Percentiles rank a stretch among this genome's conserved stretches.
These are phyloP conservation scores for Cyclopterus lumpus DNA, from an alignment of 2,797 vertebrate species.

Conservation along the genomic window DNA sequence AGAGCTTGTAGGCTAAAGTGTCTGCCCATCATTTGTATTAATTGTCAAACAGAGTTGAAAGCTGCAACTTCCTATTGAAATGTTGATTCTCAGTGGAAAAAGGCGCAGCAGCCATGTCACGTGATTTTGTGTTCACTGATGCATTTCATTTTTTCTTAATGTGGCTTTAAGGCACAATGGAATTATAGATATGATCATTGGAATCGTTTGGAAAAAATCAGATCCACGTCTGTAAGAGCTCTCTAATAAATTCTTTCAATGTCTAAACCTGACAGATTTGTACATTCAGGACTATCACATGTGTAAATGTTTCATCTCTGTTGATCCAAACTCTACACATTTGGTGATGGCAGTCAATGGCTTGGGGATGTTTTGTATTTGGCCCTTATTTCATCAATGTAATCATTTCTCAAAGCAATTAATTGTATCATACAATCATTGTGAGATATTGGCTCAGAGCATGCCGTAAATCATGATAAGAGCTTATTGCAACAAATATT, in stretches of 20 bases:
- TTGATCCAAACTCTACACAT: neutral
- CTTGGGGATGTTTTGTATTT: neutral
- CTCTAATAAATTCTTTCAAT: neutral
- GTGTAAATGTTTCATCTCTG: neutral
- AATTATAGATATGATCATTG: constrained; percentile 3
- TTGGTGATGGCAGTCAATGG: neutral
- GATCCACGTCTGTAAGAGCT: neutral
- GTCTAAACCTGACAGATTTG: neutral
- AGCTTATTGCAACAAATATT: neutral
- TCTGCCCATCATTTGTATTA: neutral
- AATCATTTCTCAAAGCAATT: neutral
- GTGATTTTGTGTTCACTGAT: neutral
- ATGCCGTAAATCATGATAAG: neutral
- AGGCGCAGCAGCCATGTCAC: constrained; percentile 4
- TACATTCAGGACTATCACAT: neutral
- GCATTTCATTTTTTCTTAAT: neutral
- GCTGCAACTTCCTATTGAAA: neutral
- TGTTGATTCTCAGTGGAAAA: constrained; percentile 14
- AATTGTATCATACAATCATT: neutral
- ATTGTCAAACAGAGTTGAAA: neutral
- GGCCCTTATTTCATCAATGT: neutral
- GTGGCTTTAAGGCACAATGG: neutral
- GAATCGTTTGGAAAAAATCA: constrained; percentile 8
- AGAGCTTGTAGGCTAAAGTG: neutral
- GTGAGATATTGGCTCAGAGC: neutral